Base-by-base conservation (phyloP, 2,888 invertebrate species). In the Eulithis prunata region DNA sequence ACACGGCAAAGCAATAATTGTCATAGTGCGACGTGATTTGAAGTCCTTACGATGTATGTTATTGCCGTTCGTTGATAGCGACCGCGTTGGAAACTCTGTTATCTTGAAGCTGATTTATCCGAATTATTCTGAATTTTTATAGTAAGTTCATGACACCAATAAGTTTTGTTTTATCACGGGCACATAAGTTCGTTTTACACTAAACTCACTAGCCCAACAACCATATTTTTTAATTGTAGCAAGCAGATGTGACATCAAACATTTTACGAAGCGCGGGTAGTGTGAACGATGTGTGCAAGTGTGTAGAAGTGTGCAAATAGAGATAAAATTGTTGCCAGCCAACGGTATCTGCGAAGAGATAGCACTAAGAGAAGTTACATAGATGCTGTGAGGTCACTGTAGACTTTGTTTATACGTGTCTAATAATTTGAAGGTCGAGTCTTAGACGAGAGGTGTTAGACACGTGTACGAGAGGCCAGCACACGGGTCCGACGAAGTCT, bases 401-500 rank as follows among this genome's bases (percentile, higher is more conserved):
- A 46, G 46, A 36, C 46, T 47, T 61, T 54, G 45, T 53, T 53
- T 56, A 56, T 41, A 41, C 52, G 56, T 41, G 51, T 38, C 49
- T 43, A 28, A 54, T 49, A 64, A 51, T 13, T 46, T 58, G 71
- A 71, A 65, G 69, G 66, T 64, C 66, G 65, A 67, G 59, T 62
- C 47, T 69, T 65, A 65, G 67, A 64, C 64, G 64, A 67, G 74
- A 74, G 78, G 76, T 77, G 79, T 74, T 75, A 75, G 66, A 71
- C 66, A 68, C 68, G 71, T 53, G 52, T 55, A 28, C 78, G 79
- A 79, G 87, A 84, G 87, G 87, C 86, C 87, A 82, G 83, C 80
- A 81, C 86, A 80, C 86, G 84, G 81, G 83, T 85, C 87, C 82
- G 61, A 46, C 85, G 82, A 80, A 84, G 68, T 64, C 64, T 84